Conservation (phyloP, 1,140 invertebrate species). For the Magallana ariakensis region DNA sequence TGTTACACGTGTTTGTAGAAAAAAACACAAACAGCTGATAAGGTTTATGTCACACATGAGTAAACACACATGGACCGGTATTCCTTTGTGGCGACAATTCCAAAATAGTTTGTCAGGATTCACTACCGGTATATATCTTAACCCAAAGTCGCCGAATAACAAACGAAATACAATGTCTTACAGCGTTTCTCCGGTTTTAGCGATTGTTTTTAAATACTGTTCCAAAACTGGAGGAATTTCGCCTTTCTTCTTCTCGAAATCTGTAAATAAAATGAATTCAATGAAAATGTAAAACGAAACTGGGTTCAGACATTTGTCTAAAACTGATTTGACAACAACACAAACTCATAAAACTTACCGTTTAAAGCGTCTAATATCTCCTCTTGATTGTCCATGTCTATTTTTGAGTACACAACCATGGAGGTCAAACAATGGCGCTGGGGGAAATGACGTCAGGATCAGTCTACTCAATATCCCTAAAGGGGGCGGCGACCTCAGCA, state of each 20-base stretch:
- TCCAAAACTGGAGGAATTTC: constrained; percentile 92
- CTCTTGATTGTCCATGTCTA: constrained; percentile 74
- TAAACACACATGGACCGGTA: not conserved
- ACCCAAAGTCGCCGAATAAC: too few species aligned
- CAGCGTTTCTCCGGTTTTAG: constrained; percentile 95
- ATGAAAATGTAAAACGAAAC: not conserved
- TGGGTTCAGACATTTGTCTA: constrained; percentile 1
- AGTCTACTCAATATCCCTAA: not conserved
- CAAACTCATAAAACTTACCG: constrained; percentile 59
- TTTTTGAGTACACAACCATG: constrained; percentile 59
- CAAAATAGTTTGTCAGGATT: too few species aligned
- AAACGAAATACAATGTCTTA: constrained; percentile 62
- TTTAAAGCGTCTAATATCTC: constrained; percentile 74
- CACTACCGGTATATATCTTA: too few species aligned
- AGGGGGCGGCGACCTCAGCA: not conserved
- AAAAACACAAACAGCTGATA: not conserved
- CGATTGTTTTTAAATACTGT: constrained; percentile 93
- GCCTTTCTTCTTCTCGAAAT: constrained; percentile 89
- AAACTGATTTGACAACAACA: not conserved
- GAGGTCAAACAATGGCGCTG: constrained; percentile 69
- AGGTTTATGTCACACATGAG: not conserved
- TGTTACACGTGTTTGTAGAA: not conserved
- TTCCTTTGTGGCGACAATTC: not conserved
- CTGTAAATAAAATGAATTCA: constrained; percentile 74
- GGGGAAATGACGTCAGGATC: constrained; percentile 66